Base-by-base conservation (phyloP, 2,797 vertebrate species). In the Chromis chromis region DNA sequence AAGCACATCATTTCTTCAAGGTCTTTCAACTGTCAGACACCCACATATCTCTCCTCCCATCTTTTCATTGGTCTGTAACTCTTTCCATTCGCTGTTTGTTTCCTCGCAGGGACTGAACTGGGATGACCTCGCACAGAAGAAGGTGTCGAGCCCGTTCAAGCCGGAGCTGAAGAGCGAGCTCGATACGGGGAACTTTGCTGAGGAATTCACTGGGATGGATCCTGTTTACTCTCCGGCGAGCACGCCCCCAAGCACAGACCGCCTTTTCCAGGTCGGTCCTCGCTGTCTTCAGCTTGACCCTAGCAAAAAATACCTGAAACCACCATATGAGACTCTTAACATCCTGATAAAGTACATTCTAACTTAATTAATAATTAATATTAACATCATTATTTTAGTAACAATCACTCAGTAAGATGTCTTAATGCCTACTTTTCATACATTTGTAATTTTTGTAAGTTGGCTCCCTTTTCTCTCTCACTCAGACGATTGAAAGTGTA, bases 151-250 rank as follows among this genome's bases (percentile, higher is more conserved):
- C 67, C 97, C 97, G 0, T 98, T 98, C 84, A 95, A 93, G 68
- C 97, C 97, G 1, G 96, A 97, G 75, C 94, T 98, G 62, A 96
- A 97, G 56, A 96, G 92, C 2, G 97, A 98, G 83, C 93, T 98
- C 2, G 97, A 98, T 0, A 95, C 96, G 33, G 96, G 97, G 46
- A 98, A 98, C 92, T 98, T 98, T 75, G 95, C 96, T 0, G 97
- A 98, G 78, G 97, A 98, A 82, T 98, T 98, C 85, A 98, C 97
- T 0, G 95, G 95, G 61, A 95, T 97, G 94, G 97, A 97, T 42
- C 97, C 97, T 0, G 95, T 97, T 33, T 97, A 98, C 86, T 98
- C 97, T 5, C 97, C 97, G 0, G 95, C 97, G 0, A 96, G 94
- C 77, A 97, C 96, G 0, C 97, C 97, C 3, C 94, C 96, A 7